phyloP scores from a whole-genome alignment of 2,113 vertebrate species.

The Eulacestoma nigropectus region DNA sequence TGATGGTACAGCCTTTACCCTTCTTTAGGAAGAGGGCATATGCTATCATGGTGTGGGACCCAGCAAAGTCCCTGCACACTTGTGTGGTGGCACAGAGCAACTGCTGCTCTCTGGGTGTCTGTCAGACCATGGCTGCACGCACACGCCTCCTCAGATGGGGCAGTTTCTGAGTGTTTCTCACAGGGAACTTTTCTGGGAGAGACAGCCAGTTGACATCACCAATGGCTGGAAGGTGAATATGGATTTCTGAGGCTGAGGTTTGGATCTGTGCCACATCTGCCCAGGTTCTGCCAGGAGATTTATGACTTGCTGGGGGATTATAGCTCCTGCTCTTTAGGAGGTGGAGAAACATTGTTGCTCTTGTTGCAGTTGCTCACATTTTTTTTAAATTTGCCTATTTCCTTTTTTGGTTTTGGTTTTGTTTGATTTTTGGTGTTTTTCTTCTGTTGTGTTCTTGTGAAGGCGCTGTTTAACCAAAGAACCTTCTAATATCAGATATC shows the following conservation, averaged over 20 bases:
- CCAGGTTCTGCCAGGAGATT: neutral
- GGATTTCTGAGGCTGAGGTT: neutral
- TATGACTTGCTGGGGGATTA: neutral
- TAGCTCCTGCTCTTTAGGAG: neutral
- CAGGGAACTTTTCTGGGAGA: neutral
- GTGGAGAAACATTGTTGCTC: neutral
- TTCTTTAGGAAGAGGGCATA: neutral
- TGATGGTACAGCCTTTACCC: neutral
- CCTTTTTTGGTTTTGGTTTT: neutral
- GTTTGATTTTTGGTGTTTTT: too few species aligned
- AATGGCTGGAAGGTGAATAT: neutral
- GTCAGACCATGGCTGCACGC: neutral
- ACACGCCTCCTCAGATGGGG: neutral
- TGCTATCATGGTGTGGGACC: accelerated
- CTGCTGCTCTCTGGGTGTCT: neutral
- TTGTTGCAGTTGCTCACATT: neutral
- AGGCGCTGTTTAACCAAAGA: neutral
- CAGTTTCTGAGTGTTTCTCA: neutral
- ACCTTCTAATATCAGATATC: neutral
- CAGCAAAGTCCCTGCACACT: neutral
- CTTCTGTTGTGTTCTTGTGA: neutral
- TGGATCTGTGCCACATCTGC: neutral
- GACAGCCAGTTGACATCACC: neutral
- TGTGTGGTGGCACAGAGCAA: neutral
- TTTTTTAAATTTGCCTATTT: neutral